Conservation (phyloP, 2,113 vertebrate genomes). For the Ciconia boyciana region DNA sequence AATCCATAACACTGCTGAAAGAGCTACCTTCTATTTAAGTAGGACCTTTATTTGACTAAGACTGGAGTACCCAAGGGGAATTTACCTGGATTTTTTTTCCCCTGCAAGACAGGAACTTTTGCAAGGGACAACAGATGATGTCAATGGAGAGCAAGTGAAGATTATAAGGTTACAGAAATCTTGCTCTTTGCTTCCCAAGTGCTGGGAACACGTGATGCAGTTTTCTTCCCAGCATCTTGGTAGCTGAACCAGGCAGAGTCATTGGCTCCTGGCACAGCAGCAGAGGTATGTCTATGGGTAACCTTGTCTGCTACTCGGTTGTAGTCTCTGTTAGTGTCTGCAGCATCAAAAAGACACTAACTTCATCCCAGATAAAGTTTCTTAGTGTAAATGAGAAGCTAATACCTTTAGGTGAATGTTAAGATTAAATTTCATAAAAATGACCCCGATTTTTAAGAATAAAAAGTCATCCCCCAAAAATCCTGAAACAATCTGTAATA, state of each 20-base stretch:
- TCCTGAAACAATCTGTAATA: background rate
- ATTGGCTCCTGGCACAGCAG: background rate
- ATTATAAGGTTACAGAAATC: background rate
- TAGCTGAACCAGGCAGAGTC: background rate
- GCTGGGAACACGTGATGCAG: background rate
- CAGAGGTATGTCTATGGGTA: background rate
- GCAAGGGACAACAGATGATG: background rate
- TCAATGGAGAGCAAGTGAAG: background rate
- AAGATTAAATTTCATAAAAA: background rate
- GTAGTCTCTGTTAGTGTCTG: background rate
- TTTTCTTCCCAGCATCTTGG: background rate
- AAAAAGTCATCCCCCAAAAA: background rate
- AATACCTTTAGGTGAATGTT: background rate
- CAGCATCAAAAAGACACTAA: background rate
- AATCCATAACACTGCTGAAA: background rate
- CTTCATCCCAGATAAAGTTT: background rate
- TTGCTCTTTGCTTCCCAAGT: background rate
- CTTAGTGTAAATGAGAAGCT: background rate
- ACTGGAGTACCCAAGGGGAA: background rate
- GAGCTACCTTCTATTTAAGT: background rate
- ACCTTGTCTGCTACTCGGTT: background rate
- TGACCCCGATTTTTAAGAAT: background rate
- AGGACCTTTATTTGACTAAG: background rate
- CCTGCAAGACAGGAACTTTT: background rate
- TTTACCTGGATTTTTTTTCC: background rate